These are phyloP conservation scores for Recurvirostra avosetta DNA, from an alignment of 2,113 vertebrate genomes.

Conservation along the genomic window DNA sequence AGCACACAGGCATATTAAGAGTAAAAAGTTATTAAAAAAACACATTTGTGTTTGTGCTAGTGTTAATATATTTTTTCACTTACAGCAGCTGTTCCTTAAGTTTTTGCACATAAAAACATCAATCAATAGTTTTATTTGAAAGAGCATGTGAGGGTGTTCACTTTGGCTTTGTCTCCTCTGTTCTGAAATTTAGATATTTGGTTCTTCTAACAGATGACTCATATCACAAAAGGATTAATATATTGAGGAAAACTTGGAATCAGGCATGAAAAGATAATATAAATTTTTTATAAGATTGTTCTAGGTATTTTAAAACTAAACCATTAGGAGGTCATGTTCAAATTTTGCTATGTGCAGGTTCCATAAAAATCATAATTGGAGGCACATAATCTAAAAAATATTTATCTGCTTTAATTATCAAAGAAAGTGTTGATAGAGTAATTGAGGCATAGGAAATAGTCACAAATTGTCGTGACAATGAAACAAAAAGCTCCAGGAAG, in stretches of 20 bases:
- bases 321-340: not conserved
- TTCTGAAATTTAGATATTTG: not conserved
- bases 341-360: not conserved
- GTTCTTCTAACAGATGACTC: not conserved
- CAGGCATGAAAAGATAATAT: not conserved
- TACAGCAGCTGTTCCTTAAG: not conserved
- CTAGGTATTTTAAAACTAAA: not conserved
- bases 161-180: not conserved
- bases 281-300: too few relatives aligned
- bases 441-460: not conserved
- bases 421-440: not conserved
- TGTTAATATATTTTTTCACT: not conserved
- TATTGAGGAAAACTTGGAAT: not conserved
- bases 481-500: not conserved
- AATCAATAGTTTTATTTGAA: not conserved
- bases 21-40: not conserved
- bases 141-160: not conserved
- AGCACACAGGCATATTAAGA: not conserved
- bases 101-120: not conserved
- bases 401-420: not conserved
- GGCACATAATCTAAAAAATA: not conserved
- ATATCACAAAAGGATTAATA: not conserved
- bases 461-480: not conserved
- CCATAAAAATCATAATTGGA: not conserved
- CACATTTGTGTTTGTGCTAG: not conserved